Percentiles rank a stretch among this genome's conserved stretches.
phyloP scores from a whole-genome alignment of 2,113 vertebrate species.

The Hiodon tergisus region DNA sequence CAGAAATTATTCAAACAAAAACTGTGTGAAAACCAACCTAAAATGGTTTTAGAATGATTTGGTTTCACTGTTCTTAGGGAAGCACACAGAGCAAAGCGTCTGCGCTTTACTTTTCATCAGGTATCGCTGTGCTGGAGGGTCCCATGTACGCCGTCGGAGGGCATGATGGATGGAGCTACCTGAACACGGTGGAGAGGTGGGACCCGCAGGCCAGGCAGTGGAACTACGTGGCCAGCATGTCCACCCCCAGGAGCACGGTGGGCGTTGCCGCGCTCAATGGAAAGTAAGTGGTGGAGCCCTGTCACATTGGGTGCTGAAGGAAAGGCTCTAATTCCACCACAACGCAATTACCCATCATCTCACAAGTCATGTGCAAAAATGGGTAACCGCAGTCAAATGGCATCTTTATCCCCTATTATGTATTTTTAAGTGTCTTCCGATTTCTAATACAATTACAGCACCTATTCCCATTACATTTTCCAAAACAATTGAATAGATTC shows the following conservation, averaged over 20 bases:
- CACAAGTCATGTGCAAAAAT: no score
- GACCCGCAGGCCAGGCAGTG: constrained; percentile 92
- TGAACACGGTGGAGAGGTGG: constrained; percentile 96
- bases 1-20: no score
- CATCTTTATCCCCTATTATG: no score
- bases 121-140: constrained; percentile 93
- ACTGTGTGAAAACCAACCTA: no score
- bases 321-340: neutral
- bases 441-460: no score
- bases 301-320: neutral
- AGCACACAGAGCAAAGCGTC: neutral
- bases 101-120: constrained; percentile 48
- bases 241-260: constrained; percentile 88
- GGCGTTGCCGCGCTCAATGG: constrained; percentile 89
- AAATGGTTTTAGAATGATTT: no score
- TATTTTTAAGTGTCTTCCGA: no score
- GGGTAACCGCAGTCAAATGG: no score
- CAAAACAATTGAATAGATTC: no score
- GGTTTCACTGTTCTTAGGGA: no score
- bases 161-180: constrained; percentile 96
- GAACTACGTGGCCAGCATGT: constrained; percentile 98
- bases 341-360: neutral
- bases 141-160: constrained; percentile 97
- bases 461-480: no score
- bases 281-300: constrained; percentile 68